Evolutionary conservation across 37 sponge, comb jelly and placozoan species (phyloP), one percentile per base, ranked within the genome.

Genomic region (Spongia lamella): DNA sequence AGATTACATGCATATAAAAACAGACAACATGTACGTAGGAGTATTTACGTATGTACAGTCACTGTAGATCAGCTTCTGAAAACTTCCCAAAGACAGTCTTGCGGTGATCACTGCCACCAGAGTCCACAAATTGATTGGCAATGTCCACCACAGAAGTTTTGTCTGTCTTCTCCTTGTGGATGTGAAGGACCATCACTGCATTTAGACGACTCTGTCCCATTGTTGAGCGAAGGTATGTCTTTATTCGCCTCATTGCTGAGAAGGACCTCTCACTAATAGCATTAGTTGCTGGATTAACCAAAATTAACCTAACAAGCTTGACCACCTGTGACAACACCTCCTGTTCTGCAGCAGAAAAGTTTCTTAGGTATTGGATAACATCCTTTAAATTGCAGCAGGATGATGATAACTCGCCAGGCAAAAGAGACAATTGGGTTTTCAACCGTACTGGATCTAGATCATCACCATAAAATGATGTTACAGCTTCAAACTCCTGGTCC

Each of bases 151-250:
- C 7, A 7, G 65, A 63, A 7, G 7, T 2, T 35, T 63, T 31
- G 35, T 63, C 65, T 33, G 65, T 63, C 35, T 63, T 11, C 7
- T 63, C 65, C 7, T 63, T 63, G 31, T 63, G 65, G 7, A 63
- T 63, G 31, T 63, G 31, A 3, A 63, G 65, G 3, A 63, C 1
- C 31, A 63, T 63, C 20, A 63, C 65, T 11, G 65, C 65, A 63
- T 63, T 63, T 25, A 63, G 35, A 13, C 65, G 65, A 2, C 5
- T 63, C 65, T 63, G 65, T 4, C 31, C 65, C 65, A 63, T 63
- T 63, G 65, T 63, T 27, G 65, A 63, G n/a, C n/a, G n/a, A n/a
- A n/a, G n/a, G n/a, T n/a, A n/a, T n/a, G n/a, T n/a, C n/a, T n/a
- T n/a, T n/a, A 7, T 6, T 34, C 65, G n/a, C 2, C 65, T 2